These are phyloP conservation scores for Chrysolina americana DNA, from an alignment of 2,888 invertebrate genomes.

Conservation along the genomic window DNA sequence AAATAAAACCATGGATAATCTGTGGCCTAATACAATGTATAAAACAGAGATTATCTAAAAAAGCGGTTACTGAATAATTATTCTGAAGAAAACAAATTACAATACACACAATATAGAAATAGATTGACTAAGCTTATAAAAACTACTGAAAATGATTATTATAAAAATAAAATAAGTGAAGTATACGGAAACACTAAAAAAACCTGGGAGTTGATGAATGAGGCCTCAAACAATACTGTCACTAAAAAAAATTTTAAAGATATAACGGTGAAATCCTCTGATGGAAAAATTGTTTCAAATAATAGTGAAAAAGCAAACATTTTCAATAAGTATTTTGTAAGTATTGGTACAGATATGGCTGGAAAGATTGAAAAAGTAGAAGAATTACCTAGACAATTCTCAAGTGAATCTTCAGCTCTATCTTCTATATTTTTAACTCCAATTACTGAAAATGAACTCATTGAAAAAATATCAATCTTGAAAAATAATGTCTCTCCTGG, in stretches of 20 bases:
- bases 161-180: slow-evolving; percentile 18
- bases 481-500: slow-evolving; percentile 11
- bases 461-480: not conserved
- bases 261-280: not conserved
- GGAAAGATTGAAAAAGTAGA: slow-evolving; percentile 7
- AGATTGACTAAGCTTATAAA: slow-evolving; percentile 22
- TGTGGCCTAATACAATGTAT: not conserved
- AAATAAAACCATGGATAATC: not conserved
- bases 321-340: not conserved
- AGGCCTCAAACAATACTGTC: not conserved
- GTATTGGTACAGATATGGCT: not conserved
- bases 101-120: slow-evolving; percentile 19
- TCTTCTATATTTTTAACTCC: not conserved
- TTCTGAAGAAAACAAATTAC: not conserved
- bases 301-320: not conserved
- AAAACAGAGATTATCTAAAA: not conserved
- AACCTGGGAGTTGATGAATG: slow-evolving; percentile 1
- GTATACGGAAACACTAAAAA: slow-evolving; percentile 24
- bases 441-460: not conserved
- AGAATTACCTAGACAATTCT: slow-evolving; percentile 19
- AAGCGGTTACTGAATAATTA: slow-evolving; percentile 18
- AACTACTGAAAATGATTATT: slow-evolving; percentile 22
- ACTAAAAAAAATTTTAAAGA: not conserved
- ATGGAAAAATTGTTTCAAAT: not conserved
- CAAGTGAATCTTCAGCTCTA: slow-evolving; percentile 8